Evolutionary conservation across 2,113 vertebrate genomes (phyloP), one percentile per base, ranked within the genome.

Genomic region (Nycticryphes semicollaris): DNA sequence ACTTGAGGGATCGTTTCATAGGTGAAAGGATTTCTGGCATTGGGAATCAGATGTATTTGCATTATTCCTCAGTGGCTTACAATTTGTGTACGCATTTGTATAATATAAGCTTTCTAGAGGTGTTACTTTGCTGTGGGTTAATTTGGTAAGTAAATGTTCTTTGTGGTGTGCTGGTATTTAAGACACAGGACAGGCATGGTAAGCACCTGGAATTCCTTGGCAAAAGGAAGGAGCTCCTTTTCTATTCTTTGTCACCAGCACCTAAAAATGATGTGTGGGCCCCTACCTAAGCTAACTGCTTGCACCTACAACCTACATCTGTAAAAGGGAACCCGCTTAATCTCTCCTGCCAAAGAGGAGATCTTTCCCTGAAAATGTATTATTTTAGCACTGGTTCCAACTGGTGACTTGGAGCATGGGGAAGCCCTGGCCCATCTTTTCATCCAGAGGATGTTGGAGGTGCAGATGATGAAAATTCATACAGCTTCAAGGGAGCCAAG

Each of bases 51-150:
- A 79, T 79, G 89, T 94, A 91, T 96, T 89, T 95, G 94, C 94
- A 94, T 95, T 96, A 85, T 87, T 95, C 69, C 67, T 94, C 82
- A 89, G 94, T 83, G 95, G 87, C 89, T 89, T 75, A 51, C 37
- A 76, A 94, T 73, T 23, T 73, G 28, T 77, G 7, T 79, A 18
- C 5, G 2, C 66, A 15, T 66, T 69, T n/a, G 35, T 48, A 23
- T 31, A 64, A 48, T 27, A 6, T 17, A 57, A 66, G 8, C n/a
- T 90, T 97, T 88, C 67, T 51, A 23, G 41, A 83, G 87, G 53
- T 25, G 39, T 85, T 78, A 35, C 81, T 96, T 97, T 95, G 95
- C 96, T 93, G 54, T 96, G 96, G 92, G n/a, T 76, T 97, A 80
- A 95, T 95, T 93, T 95, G 63, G 31, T 62, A 45, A 68, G 47